Evolutionary conservation across 1,140 invertebrate genomes (phyloP).

Genomic region (Zophobas morio): DNA sequence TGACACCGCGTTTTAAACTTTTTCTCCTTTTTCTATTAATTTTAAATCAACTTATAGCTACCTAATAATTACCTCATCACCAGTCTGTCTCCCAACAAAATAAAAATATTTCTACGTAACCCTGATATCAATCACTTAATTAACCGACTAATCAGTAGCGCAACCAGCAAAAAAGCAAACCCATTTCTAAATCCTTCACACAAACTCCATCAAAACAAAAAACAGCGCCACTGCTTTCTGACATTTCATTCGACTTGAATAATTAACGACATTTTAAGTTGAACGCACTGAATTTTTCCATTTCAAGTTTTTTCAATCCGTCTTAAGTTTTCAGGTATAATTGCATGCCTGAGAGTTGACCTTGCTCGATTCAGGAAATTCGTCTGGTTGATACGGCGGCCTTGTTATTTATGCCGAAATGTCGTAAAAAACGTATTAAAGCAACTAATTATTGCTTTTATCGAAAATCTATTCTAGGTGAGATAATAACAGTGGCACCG

Average conservation of each 20-base stretch:
- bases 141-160: too few species aligned
- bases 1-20: too few species aligned
- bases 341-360: constrained; percentile 23
- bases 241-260: constrained; percentile 24
- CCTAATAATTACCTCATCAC: too few species aligned
- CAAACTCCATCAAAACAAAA: constrained; percentile 1
- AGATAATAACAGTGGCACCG: neutral
- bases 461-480: constrained; percentile 12
- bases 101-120: too few species aligned
- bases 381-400: constrained; percentile 36
- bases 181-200: neutral
- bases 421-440: constrained; percentile 38
- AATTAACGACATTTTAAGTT: constrained; percentile 41
- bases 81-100: too few species aligned
- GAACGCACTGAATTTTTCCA: constrained; percentile 35
- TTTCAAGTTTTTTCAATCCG: constrained; percentile 24
- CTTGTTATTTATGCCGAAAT: constrained; percentile 42
- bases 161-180: too few species aligned
- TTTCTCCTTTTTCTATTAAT: too few species aligned
- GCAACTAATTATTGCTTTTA: constrained; percentile 37
- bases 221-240: constrained; percentile 1
- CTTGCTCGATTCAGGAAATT: constrained; percentile 40
- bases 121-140: too few species aligned
- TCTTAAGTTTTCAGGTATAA: constrained; percentile 32
- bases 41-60: too few species aligned